Evolutionary conservation across 2,113 vertebrate genomes (phyloP).

Genomic region (Takifugu flavidus): DNA sequence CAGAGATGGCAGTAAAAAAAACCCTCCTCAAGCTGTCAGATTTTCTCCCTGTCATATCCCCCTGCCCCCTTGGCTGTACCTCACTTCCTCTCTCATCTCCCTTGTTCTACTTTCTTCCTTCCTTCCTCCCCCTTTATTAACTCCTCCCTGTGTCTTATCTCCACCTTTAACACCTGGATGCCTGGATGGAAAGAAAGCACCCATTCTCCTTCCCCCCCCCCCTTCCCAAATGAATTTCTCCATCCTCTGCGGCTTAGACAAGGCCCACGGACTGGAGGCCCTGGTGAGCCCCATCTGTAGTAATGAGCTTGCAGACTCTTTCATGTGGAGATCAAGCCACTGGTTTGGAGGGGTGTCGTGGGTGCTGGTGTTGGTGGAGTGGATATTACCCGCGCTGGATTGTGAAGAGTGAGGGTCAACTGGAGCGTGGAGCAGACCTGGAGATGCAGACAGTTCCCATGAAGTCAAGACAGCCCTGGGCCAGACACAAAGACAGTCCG

Average conservation of each 20-base stretch:
- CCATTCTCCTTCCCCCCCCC: slow-evolving; percentile 18
- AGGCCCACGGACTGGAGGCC: slow-evolving; percentile 37
- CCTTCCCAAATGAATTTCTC: slow-evolving; percentile 36
- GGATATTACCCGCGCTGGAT: slow-evolving; percentile 48
- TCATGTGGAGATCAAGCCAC: slow-evolving; percentile 67
- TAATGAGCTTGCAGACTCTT: slow-evolving; percentile 67
- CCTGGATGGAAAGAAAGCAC: slow-evolving; percentile 37
- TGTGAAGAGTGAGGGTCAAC: slow-evolving; percentile 34
- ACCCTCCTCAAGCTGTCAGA: slow-evolving; percentile 27
- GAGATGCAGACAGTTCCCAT: slow-evolving; percentile 51
- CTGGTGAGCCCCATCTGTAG: slow-evolving; percentile 52
- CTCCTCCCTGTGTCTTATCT: slow-evolving; percentile 49
- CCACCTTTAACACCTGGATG: slow-evolving; percentile 56
- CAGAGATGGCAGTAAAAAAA: slow-evolving; percentile 35
- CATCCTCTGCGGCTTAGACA: slow-evolving; percentile 54
- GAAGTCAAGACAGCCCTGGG: slow-evolving; percentile 37
- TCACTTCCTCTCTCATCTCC: slow-evolving; percentile 43
- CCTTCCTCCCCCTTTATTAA: slow-evolving; percentile 28
- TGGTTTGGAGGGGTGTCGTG: slow-evolving; percentile 42
- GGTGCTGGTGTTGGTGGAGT: slow-evolving; percentile 41
- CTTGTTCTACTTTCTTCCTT: slow-evolving; percentile 50
- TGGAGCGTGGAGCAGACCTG: slow-evolving; percentile 13
- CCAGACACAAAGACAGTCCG: slow-evolving; percentile 41
- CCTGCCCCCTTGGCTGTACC: slow-evolving; percentile 28
- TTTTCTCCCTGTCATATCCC: slow-evolving; percentile 22